Evolutionary conservation across 2,888 invertebrate species (phyloP).

Genomic region (Masnerella sp.): DNA sequence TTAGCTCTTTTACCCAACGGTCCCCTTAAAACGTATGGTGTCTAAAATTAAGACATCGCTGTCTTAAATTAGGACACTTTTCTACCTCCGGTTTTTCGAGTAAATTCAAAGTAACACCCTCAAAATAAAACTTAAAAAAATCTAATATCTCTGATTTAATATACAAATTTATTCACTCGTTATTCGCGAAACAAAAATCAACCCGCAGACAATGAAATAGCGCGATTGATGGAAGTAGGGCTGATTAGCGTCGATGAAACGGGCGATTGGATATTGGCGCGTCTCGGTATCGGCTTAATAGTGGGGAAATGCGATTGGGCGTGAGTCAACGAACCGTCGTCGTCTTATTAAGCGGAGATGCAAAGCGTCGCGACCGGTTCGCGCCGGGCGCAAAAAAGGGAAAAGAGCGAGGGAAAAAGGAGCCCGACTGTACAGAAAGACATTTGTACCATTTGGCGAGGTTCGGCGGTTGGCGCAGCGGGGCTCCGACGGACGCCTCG

Average conservation of each 20-base stretch:
- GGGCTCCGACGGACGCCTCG: constrained; percentile 77
- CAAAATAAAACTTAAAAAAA: no score
- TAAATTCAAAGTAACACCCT: no score
- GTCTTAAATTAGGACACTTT: no score
- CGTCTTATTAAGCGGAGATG: constrained; percentile 21
- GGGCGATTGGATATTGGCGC: constrained; percentile 33
- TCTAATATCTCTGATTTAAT: no score
- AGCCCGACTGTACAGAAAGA: constrained; percentile 60
- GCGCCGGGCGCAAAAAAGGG: constrained; percentile 20
- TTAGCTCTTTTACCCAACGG: no score
- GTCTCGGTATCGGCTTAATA: constrained; percentile 27
- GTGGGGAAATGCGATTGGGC: constrained; percentile 10
- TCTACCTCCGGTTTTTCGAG: no score
- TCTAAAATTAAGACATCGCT: no score
- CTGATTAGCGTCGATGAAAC: constrained; percentile 31
- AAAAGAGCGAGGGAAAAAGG: constrained; percentile 42
- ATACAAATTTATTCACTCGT: no score
- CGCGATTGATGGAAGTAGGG: constrained; percentile 7
- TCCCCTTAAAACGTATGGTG: no score
- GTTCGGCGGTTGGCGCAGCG: constrained; percentile 75
- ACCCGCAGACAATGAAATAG: no score
- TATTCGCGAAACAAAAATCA: no score
- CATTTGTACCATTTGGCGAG: constrained; percentile 74
- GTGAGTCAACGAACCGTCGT: constrained; percentile 21
- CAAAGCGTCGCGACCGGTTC: constrained; percentile 17